phyloP scores from a whole-genome alignment of 2,113 vertebrate species.

The Menura novaehollandiae region DNA sequence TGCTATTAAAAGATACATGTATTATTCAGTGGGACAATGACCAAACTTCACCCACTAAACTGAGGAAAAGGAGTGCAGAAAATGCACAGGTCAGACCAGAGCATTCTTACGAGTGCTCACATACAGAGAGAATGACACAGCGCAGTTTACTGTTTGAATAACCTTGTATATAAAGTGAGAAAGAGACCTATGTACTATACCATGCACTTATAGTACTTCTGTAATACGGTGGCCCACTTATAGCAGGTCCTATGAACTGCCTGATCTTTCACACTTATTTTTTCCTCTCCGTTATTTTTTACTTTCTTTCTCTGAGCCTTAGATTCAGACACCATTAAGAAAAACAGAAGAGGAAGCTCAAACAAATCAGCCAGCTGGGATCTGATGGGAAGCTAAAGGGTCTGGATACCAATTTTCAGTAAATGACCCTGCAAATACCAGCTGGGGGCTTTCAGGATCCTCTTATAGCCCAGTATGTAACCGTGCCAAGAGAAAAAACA shows the following conservation, averaged over 20 bases:
- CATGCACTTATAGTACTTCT: not conserved
- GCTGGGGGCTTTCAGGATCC: not conserved
- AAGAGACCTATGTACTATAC: not conserved
- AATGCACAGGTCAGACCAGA: not conserved
- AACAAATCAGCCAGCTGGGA: not conserved
- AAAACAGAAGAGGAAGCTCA: not conserved
- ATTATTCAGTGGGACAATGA: conserved; percentile 28
- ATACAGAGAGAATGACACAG: not conserved
- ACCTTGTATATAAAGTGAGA: not conserved
- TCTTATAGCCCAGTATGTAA: not conserved
- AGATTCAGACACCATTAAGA: not conserved
- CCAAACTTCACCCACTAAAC: not conserved
- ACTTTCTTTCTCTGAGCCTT: not conserved
- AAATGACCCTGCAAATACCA: not conserved
- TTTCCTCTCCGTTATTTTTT: not conserved
- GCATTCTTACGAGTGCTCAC: not conserved
- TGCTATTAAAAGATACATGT: conserved; percentile 23
- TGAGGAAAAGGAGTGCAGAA: not conserved
- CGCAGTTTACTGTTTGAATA: not conserved
- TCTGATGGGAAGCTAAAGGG: not conserved
- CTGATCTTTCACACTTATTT: not conserved
- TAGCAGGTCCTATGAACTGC: not conserved
- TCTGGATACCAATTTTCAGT: not conserved
- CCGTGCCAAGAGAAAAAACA: not conserved
- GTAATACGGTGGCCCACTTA: not conserved